Evolutionary conservation across 2,888 invertebrate genomes (phyloP), one percentile per base, ranked within the genome.

Genomic region (Scaptomyza parva): DNA sequence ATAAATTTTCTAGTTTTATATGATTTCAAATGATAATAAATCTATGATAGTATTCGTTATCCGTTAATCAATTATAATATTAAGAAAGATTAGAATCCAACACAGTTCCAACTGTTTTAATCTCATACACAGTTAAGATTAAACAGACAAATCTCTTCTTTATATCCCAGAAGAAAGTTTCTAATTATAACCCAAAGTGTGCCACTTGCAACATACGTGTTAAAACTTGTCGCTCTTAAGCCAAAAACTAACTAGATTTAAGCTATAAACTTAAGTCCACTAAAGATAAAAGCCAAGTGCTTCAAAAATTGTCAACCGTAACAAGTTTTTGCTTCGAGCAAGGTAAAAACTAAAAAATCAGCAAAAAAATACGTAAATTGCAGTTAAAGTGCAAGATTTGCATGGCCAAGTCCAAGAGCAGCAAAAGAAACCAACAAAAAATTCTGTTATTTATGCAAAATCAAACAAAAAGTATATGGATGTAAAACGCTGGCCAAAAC

Each of bases 321-420:
- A 67, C 70, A 45, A 66, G 66, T 72, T 72, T 37, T 12, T 1
- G 11, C 17, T 69, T 76, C 30, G 83, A 60, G 40, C 71, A 67
- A 65, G 35, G 43, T 18, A 9, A 9, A 37, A 14, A 43, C 26
- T 51, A 55, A 64, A 60, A 20, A 28, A 30, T n/a, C n/a, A n/a
- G n/a, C n/a, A n/a, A 58, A 50, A 64, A 37, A 47, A 50, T 33
- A 57, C 33, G 30, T 52, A 52, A 24, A 30, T 52, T 30, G 28
- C 45, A 68, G 39, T 64, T 62, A 70, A 65, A 72, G 33, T 76
- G 76, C 81, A 73, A 44, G 53, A 53, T 62, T 69, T 71, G 87
- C 85, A 78, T 77, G 86, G 83, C 88, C 89, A 89, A 88, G 89
- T 82, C 88, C 89, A 89, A 89, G 89, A 88, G 74, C 88, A 80